Evolutionary conservation across 2,113 vertebrate genomes (phyloP), one percentile per base, ranked within the genome.

Genomic region (Nyctibius bracteatus): DNA sequence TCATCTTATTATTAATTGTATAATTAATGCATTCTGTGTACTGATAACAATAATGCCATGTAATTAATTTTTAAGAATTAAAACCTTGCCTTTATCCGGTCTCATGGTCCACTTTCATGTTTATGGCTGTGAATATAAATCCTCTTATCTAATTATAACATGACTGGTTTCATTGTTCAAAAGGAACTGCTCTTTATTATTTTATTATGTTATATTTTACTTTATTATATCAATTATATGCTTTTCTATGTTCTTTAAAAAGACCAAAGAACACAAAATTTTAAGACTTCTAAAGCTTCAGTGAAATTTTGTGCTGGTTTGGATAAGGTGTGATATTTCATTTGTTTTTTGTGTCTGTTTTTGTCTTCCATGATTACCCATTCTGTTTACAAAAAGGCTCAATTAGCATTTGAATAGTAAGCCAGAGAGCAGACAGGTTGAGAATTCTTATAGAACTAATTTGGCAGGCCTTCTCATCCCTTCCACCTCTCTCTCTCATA

Each of bases 51-150:
- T 98, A 98, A 98, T 98, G 97, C 98, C 97, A 96, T 98, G 98
- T 98, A 98, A 98, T 98, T 98, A 98, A 98, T 98, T 98, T 98
- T 98, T 97, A 97, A 98, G 98, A 98, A 98, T 98, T 98, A 97
- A 98, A 98, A 98, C 97, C 95, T 98, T 97, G 94, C 96, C 95
- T 98, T 98, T 98, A 98, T 98, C 97, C 88, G 5, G 97, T 94
- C 96, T 97, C 95, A 85, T 97, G 96, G 98, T 98, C 98, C 97
- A 98, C 98, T 98, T 98, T 98, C 96, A 98, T 98, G 98, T 98
- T 98, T 98, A 97, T 96, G 97, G 88, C 97, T 98, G 94, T 97
- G 97, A 97, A 86, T 98, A 94, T 97, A 98, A 98, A 98, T 98
- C 98, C 98, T 97, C 98, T 98, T 98, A 98, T 98, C 98, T 98